Percentiles rank a stretch among this genome's conserved stretches.
phyloP scores from a whole-genome alignment of 2,113 vertebrate genomes.

The Sebastes schlegelii region DNA sequence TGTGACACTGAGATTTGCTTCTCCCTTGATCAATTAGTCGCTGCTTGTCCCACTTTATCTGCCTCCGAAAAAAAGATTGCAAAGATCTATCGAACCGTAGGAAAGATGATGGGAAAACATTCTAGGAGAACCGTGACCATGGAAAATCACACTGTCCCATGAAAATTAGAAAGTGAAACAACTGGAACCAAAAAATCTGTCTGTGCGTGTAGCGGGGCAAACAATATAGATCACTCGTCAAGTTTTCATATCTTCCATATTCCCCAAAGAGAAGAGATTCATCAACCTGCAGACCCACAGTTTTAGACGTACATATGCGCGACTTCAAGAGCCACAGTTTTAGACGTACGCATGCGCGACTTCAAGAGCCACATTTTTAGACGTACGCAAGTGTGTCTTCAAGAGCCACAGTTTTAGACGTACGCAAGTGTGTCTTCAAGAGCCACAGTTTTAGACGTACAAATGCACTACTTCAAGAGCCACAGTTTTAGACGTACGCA shows the following conservation, averaged over 20 bases:
- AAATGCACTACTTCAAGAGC: no score
- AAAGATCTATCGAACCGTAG: slow-evolving; percentile 37
- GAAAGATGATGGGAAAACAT: slow-evolving; percentile 75
- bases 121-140: slow-evolving; percentile 83
- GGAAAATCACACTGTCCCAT: slow-evolving; percentile 86
- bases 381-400: no score
- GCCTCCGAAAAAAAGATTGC: slow-evolving; percentile 23
- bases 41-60: slow-evolving; percentile 50
- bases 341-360: no score
- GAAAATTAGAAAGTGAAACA: slow-evolving; percentile 34
- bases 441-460: no score
- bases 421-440: no score
- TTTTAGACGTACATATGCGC: no score
- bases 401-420: no score
- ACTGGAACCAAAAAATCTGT: slow-evolving; percentile 27
- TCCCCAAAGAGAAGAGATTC: slow-evolving; percentile 13
- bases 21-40: slow-evolving; percentile 63
- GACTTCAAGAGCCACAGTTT: no score
- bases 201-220: slow-evolving; percentile 46
- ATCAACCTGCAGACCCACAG: no score
- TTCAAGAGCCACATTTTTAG: no score
- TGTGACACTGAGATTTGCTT: slow-evolving; percentile 59
- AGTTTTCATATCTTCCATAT: slow-evolving; percentile 17
- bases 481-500: no score
- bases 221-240: slow-evolving; percentile 27